Percentiles rank a stretch among this genome's conserved stretches.
Evolutionary conservation across 2,888 invertebrate species (phyloP).

Genomic region (Mylabris sibirica): DNA sequence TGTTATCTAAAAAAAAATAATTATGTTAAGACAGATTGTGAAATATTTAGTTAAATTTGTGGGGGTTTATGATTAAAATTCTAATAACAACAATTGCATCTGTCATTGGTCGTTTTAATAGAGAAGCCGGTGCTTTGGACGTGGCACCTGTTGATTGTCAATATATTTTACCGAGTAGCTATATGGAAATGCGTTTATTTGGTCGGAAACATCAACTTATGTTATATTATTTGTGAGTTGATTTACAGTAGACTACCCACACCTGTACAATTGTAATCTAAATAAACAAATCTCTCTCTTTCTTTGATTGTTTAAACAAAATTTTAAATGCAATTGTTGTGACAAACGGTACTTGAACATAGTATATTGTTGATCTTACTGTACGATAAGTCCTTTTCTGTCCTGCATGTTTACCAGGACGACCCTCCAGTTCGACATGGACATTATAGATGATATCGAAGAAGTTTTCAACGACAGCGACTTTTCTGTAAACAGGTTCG

Average conservation of each 20-base stretch:
- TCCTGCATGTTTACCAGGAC: conserved; percentile 94
- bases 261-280: not conserved
- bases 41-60: not conserved
- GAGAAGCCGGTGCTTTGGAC: conserved; percentile 47
- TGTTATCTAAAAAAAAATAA: conserved; percentile 79
- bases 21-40: not conserved
- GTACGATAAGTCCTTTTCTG: conserved; percentile 96
- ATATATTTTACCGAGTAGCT: conserved; percentile 55
- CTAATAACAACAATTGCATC: conserved; percentile 8
- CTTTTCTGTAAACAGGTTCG: conserved; percentile 84
- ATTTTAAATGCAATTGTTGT: not conserved
- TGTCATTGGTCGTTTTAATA: conserved; percentile 38
- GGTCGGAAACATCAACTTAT: conserved; percentile 49
- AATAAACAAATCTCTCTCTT: not conserved
- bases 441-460: conserved; percentile 96
- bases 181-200: conserved; percentile 57
- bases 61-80: not conserved
- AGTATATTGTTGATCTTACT: conserved; percentile 66
- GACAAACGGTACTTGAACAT: not conserved
- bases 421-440: conserved; percentile 91
- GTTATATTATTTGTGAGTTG: conserved; percentile 33
- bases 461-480: conserved; percentile 97
- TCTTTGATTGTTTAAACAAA: not conserved
- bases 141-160: conserved; percentile 57
- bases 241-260: conserved; percentile 27